Evolutionary conservation across 2,113 vertebrate species (phyloP), one percentile per base, ranked within the genome.

Genomic region (Hyperopisus bebe): DNA sequence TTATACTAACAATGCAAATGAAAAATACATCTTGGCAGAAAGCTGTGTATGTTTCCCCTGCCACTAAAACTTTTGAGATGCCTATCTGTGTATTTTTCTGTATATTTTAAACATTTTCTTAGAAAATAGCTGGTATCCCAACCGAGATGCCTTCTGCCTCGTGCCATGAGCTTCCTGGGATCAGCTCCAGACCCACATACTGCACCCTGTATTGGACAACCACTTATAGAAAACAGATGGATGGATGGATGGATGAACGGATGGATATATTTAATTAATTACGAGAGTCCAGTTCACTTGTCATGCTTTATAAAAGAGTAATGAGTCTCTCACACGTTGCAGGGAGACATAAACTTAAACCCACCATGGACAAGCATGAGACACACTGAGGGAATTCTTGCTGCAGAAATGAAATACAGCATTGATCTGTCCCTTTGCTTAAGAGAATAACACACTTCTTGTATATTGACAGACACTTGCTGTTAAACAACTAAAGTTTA

Each of bases 401-500:
- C 77, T 82, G 35, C 35, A 24, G 39, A 21, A 70, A 10, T 93
- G 94, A 94, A 91, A 91, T 84, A 88, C 90, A 89, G 90, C 92
- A 92, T 92, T 92, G 91, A 86, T 80, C 90, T 82, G 91, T 89
- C 44, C 89, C 89, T 88, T 24, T n/a, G 70, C 90, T 44, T 88
- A 89, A 91, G 87, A 7, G 91, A 47, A 80, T 35, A 80, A n/a
- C 62, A 93, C 90, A 92, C 91, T 92, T 91, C 90, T 91, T 92
- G 92, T 92, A 93, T 91, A 91, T 90, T 93, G 93, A 93, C 91
- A 90, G 86, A 89, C 83, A 91, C 90, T 92, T 91, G 88, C 92
- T 94, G 93, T 95, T 92, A 94, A 94, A 93, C 89, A 93, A 92
- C 92, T 92, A 92, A 94, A 94, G 93, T 93, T 92, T 92, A 93